Evolutionary conservation across 2,113 vertebrate species (phyloP).

Genomic region (Zapus hudsonius): DNA sequence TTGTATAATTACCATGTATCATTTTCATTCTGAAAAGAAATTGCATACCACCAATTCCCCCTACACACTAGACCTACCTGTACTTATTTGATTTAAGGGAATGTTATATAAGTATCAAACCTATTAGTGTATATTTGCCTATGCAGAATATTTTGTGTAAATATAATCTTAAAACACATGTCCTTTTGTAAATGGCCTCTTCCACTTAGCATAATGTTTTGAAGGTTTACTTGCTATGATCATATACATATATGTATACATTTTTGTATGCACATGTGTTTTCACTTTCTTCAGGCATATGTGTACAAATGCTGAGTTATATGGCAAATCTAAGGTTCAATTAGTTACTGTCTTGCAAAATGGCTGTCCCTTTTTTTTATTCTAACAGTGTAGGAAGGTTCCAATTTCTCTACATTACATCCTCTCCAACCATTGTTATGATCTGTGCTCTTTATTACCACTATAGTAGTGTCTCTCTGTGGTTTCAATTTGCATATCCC

Average conservation of each 20-base stretch:
- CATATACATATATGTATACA: not conserved
- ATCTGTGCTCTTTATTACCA: not conserved
- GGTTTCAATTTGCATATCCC: conserved; percentile 42
- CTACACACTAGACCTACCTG: too few relatives aligned
- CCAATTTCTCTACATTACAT: not conserved
- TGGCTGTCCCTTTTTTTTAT: not conserved
- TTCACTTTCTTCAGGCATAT: not conserved
- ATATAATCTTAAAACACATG: not conserved
- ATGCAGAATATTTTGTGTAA: not conserved
- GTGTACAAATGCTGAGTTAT: not conserved
- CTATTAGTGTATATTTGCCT: not conserved
- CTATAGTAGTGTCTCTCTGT: not conserved
- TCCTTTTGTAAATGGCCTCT: not conserved
- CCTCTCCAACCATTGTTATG: not conserved
- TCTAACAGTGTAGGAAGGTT: not conserved
- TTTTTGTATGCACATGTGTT: not conserved
- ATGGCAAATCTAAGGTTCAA: not conserved
- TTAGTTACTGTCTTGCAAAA: not conserved
- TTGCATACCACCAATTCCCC: not conserved
- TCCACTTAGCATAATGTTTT: conserved; percentile 1
- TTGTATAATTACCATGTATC: not conserved
- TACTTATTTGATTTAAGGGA: too few relatives aligned
- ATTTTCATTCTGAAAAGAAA: not conserved
- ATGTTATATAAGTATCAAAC: too few relatives aligned
- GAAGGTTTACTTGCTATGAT: not conserved